Percentiles rank a stretch among this genome's conserved stretches.
Conservation (phyloP, 2,888 invertebrate genomes). For the Muscina levida region DNA sequence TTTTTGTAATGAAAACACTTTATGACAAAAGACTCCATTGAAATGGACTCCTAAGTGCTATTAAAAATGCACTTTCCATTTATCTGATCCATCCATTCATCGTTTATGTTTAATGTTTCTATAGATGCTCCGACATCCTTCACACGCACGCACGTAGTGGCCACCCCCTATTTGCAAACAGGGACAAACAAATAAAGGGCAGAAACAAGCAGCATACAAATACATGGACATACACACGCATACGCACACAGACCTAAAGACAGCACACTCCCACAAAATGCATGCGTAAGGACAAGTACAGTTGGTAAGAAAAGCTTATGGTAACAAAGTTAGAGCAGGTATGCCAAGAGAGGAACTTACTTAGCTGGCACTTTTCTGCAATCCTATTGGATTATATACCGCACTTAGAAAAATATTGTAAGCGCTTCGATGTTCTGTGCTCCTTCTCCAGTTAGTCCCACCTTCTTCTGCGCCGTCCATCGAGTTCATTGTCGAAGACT, state of each 20-base stretch:
- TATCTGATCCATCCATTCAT: neutral
- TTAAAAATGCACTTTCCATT: constrained; percentile 33
- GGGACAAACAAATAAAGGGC: neutral
- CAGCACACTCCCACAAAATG: neutral
- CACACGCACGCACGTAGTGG: neutral
- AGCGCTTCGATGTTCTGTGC: too few species aligned
- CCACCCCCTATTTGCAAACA: neutral
- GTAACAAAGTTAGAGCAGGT: neutral
- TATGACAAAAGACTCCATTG: constrained; percentile 33
- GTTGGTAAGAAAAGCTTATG: neutral
- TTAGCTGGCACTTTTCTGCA: too few species aligned
- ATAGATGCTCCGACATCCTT: constrained; percentile 3
- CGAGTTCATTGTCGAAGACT: too few species aligned
- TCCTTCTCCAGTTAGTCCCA: too few species aligned
- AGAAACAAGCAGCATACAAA: neutral
- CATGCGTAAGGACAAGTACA: constrained; percentile 3
- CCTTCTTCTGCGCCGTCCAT: too few species aligned
- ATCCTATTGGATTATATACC: too few species aligned
- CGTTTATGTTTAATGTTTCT: constrained; percentile 10
- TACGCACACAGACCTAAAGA: neutral
- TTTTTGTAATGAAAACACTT: constrained; percentile 41
- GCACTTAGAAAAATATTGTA: too few species aligned
- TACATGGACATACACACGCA: neutral
- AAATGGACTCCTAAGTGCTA: constrained; percentile 41
- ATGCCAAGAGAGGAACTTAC: too few species aligned